Evolutionary conservation across 2,888 invertebrate genomes (phyloP).

Genomic region (Drosophila nr. perissopoda): DNA sequence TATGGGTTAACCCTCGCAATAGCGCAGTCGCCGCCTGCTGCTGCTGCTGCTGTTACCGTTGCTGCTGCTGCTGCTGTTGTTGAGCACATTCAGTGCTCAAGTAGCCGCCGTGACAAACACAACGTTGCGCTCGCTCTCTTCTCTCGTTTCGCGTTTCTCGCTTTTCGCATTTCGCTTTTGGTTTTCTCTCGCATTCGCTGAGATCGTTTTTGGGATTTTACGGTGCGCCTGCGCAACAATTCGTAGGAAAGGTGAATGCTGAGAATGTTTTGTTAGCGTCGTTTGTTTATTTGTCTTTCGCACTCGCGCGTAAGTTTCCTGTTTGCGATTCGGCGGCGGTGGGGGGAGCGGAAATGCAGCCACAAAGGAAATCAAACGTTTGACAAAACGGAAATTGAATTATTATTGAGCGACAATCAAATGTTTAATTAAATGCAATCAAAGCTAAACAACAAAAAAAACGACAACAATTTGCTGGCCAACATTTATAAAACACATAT

Average conservation of each 20-base stretch:
- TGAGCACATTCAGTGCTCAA: constrained; percentile 44
- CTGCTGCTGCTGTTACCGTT: not conserved
- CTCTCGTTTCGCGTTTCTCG: not conserved
- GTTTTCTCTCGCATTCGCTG: constrained; percentile 4
- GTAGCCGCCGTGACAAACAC: constrained; percentile 36
- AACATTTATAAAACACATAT: constrained; percentile 26
- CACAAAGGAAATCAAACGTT: constrained; percentile 48
- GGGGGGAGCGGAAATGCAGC: constrained; percentile 51
- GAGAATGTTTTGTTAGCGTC: constrained; percentile 30
- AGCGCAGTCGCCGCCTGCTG: constrained; percentile 10
- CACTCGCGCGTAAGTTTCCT: constrained; percentile 68
- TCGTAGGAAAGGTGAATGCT: constrained; percentile 23
- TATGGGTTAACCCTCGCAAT: constrained; percentile 15
- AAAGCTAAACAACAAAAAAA: constrained; percentile 28
- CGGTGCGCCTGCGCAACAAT: constrained; percentile 55
- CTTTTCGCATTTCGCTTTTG: not conserved
- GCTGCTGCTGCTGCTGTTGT: constrained; percentile 1
- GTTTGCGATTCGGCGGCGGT: constrained; percentile 21
- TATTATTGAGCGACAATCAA: not conserved
- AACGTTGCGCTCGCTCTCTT: constrained; percentile 37
- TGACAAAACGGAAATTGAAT: constrained; percentile 58
- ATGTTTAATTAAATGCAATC: constrained; percentile 45
- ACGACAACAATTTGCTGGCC: constrained; percentile 38
- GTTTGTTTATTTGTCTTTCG: constrained; percentile 54
- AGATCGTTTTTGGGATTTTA: constrained; percentile 27